Percentiles rank a stretch among this genome's conserved stretches.
phyloP scores from a whole-genome alignment of 2,113 vertebrate genomes.

The Muscicapa adusta region DNA sequence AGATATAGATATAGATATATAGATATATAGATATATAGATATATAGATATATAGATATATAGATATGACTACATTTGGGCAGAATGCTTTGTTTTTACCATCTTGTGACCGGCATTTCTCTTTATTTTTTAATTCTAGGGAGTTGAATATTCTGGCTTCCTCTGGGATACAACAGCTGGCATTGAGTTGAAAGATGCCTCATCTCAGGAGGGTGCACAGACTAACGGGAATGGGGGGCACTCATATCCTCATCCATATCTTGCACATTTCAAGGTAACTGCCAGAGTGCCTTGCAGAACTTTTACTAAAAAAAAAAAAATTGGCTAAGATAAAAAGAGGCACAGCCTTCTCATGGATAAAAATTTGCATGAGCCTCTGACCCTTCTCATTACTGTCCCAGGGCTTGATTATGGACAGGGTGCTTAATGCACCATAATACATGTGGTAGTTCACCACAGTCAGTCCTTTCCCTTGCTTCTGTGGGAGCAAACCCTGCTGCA shows the following conservation, averaged over 20 bases:
- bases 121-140: slow-evolving; percentile 63
- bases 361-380: background rate
- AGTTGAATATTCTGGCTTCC: slow-evolving; percentile 82
- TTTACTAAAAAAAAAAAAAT: background rate
- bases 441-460: background rate
- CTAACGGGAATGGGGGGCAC: slow-evolving; percentile 80
- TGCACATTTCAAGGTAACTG: slow-evolving; percentile 84
- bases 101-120: background rate
- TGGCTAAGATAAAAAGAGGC: background rate
- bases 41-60: background rate
- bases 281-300: background rate
- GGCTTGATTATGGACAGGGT: background rate
- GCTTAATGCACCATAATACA: background rate
- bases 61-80: background rate
- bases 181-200: slow-evolving; percentile 81
- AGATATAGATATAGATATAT: background rate
- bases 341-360: background rate
- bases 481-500: background rate
- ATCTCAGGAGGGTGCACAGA: slow-evolving; percentile 67
- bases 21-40: background rate
- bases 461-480: background rate
- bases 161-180: slow-evolving; percentile 86
- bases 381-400: background rate
- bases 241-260: slow-evolving; percentile 71
- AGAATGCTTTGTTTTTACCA: background rate